Conservation (phyloP, 1,140 invertebrate genomes). For the Cydia fagiglandana region DNA sequence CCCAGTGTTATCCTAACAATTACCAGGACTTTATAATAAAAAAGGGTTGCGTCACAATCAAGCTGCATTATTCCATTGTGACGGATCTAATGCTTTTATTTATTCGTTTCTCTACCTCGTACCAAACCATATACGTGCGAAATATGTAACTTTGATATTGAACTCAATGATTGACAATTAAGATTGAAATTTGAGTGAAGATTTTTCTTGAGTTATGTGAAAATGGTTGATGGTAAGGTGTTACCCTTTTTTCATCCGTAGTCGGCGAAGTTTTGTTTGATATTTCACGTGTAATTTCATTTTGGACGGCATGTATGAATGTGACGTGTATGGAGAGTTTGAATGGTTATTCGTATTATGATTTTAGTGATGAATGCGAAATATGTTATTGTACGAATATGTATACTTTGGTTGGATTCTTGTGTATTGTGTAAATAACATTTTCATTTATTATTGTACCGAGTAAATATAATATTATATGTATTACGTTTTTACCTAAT, state of each 20-base stretch:
- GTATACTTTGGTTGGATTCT: background rate
- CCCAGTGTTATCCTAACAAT: conserved; percentile 40
- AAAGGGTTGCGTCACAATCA: conserved; percentile 44
- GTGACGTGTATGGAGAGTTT: background rate
- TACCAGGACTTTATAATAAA: conserved; percentile 33
- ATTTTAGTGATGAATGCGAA: conserved; percentile 11
- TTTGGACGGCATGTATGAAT: conserved; percentile 20
- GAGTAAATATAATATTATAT: no score
- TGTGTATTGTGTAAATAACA: background rate
- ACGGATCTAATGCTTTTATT: conserved; percentile 23
- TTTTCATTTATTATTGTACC: no score
- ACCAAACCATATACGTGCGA: background rate
- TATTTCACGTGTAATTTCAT: conserved; percentile 29
- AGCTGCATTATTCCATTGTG: conserved; percentile 40
- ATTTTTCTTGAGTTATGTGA: background rate
- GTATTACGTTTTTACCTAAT: no score
- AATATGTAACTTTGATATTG: background rate
- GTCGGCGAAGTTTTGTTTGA: conserved; percentile 19
- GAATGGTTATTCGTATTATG: conserved; percentile 18
- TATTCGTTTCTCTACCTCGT: background rate
- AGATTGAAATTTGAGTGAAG: conserved; percentile 5
- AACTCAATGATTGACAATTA: background rate
- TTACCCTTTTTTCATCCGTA: conserved; percentile 24
- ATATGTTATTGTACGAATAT: conserved; percentile 1
- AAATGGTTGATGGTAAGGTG: background rate